These are phyloP conservation scores for Erebia aethiops DNA, from an alignment of 2,888 invertebrate species.

Conservation along the genomic window DNA sequence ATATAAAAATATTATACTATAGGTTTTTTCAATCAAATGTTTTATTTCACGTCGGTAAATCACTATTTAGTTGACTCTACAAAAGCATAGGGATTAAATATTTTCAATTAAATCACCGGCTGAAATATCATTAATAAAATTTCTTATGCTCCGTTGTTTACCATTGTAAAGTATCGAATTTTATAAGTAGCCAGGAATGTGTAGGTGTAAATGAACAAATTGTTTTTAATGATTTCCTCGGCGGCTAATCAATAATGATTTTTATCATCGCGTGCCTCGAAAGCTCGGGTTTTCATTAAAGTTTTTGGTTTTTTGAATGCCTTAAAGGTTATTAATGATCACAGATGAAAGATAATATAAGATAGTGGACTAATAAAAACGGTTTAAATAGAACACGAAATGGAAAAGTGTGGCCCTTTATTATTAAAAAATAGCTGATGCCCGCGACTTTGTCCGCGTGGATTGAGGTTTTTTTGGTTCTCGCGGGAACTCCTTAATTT, in stretches of 20 bases:
- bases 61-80: neutral
- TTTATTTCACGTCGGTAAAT: neutral
- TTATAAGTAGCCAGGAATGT: constrained; percentile 20
- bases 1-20: neutral
- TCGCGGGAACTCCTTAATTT: no score
- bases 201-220: constrained; percentile 27
- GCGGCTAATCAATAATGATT: constrained; percentile 22
- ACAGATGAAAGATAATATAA: constrained; percentile 15
- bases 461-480: no score
- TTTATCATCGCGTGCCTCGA: constrained; percentile 13
- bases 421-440: neutral
- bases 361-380: constrained; percentile 15
- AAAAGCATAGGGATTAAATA: constrained; percentile 11
- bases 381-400: neutral
- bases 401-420: neutral
- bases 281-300: constrained; percentile 25
- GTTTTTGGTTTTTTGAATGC: constrained; percentile 17
- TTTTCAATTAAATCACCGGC: constrained; percentile 22
- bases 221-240: constrained; percentile 22
- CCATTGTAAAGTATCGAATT: constrained; percentile 17
- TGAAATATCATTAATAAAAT: constrained; percentile 12
- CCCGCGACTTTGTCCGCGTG: no score
- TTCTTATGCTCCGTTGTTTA: constrained; percentile 24
- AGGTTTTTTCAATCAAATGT: neutral
- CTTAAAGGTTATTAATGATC: constrained; percentile 19